Base-by-base conservation (phyloP, 92 coral and sea anemone species). In the Actinostola sp. region DNA sequence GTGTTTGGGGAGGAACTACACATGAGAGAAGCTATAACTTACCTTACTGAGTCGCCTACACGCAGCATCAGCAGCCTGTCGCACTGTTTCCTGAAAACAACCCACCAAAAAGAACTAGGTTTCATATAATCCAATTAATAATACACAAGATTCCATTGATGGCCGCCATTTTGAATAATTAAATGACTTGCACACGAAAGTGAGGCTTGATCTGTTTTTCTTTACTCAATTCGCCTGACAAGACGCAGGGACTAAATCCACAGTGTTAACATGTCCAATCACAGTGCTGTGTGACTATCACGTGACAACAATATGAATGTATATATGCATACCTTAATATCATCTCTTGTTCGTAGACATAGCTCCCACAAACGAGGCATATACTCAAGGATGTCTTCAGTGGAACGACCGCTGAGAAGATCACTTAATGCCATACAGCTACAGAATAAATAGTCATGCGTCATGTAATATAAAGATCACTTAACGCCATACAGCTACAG, bases 361-460 rank as follows among this genome's bases (percentile, higher is more conserved):
- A 91, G 79, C 61, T 89, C 97, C 99, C 97, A 95, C 25, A 95
- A 89, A 20, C 70, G 84, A 14, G 99, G 99, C 19, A 92, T 59
- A 43, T 83, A 88, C 28, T 92, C 93, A 16, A 95, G 80, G 34
- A 95, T 62, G 64, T 87, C 93, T 39, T 95, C 97, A 51, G 85
- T 84, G 13, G 97, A 83, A 31, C 97, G 92, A 61, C 99, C 99
- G 56, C 89, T 95, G 63, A 95, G 92, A 36, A 95, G 93, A 71
- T 92, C 97, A 72, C 97, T 82, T 35, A 95, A 85, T 23, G 99
- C 99, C 76, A 95, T 84, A 56, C 99, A 95, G 54, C 99, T 90
- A 77, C 1, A 53, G 41, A 36, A 43, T 16, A 34, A 39, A 33
- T 9, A 43, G 17, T 3, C 51, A 21, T 8, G 0, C 10, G 8